Conservation (phyloP, 2,113 vertebrate genomes). For the Peromyscus polionotus region DNA sequence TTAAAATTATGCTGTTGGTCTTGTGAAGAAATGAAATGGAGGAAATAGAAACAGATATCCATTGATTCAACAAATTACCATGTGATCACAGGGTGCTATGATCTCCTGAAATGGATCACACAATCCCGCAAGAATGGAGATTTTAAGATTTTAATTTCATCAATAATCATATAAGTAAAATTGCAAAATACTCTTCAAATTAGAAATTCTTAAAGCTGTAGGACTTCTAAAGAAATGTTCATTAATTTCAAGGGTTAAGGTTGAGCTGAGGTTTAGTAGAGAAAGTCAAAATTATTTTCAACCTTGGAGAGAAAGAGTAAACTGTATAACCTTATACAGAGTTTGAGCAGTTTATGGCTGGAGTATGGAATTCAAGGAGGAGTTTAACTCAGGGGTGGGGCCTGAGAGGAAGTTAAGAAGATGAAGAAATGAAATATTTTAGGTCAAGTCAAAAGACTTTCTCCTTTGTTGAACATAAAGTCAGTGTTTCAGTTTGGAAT, state of each 20-base stretch:
- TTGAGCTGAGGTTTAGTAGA: neutral
- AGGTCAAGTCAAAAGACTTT: neutral
- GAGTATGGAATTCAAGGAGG: neutral
- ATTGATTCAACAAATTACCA: neutral
- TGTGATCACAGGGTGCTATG: neutral
- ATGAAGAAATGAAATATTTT: neutral
- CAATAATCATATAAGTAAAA: neutral
- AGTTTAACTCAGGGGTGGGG: neutral
- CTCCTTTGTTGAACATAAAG: neutral
- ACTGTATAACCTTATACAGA: neutral
- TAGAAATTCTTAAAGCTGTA: neutral
- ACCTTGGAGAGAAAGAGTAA: neutral
- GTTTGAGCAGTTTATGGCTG: neutral
- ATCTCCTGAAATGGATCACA: neutral
- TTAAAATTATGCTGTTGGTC: neutral
- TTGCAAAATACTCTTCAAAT: neutral
- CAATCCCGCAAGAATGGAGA: neutral
- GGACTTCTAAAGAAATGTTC: neutral
- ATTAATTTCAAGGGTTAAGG: slow-evolving; percentile 15
- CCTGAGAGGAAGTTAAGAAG: neutral
- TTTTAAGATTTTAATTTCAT: neutral
- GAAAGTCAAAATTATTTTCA: neutral
- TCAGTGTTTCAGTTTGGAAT: neutral
- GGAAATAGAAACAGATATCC: neutral
- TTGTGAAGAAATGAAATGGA: neutral